Evolutionary conservation across 1,140 invertebrate species (phyloP), one percentile per base, ranked within the genome.

Genomic region (Drosophila kanapiae): DNA sequence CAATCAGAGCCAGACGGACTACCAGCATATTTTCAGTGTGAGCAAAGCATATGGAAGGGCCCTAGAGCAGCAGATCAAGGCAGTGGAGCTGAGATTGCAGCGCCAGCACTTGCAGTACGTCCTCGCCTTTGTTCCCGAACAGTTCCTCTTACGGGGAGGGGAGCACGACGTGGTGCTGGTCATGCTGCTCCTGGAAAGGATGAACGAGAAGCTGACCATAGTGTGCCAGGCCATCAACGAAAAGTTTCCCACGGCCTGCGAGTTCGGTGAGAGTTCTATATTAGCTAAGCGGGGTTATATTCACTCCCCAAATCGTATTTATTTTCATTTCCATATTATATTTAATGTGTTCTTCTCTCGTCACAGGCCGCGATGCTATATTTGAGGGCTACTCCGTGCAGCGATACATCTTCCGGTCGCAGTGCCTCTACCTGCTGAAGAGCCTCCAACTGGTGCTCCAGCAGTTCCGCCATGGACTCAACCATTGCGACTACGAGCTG

Each of bases 141-240:
- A 96, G 71, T 99, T 99, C 91, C 95, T 98, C 93, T 95, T 94
- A 45, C 94, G 97, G 35, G 98, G 98, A 72, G 97, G 97, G 70
- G 98, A 99, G 93, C 96, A 99, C 92, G 99, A 99, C 94, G 98
- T 98, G 10, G 95, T 99, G 16, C 93, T 98, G 62, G 95, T 97
- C 6, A 94, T 98, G 18, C 94, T 99, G 2, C 93, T 99, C n/a
- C 95, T 99, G 60, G 97, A 98, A 6, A 94, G 98, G 38, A 95
- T 99, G 81, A 96, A 97, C 42, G 96, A 96, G 56, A 99, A 99
- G 93, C 95, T 97, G 6, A 97, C 98, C 54, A 97, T 99, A 58
- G 94, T 99, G 7, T 94, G 98, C 0, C 95, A 96, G 59, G 98
- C 99, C 93, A 95, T 99, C 0, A 94, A 96, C 65, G 98, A 99